These are phyloP conservation scores for Sebastes taczanowskii DNA, from an alignment of 2,797 vertebrate species.

Conservation along the genomic window DNA sequence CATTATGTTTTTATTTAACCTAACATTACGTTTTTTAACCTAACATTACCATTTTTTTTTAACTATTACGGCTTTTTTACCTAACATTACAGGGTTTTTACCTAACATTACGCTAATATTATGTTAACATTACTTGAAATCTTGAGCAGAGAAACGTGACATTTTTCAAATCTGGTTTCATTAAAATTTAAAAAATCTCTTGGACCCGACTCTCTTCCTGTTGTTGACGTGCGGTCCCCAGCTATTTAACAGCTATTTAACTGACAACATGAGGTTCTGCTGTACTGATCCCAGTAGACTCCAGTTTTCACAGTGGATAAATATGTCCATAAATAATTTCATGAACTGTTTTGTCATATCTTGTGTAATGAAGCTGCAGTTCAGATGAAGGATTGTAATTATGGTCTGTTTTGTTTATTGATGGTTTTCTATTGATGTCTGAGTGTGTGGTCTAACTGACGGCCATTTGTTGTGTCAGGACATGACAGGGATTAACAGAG, in stretches of 20 bases:
- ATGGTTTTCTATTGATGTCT: not conserved
- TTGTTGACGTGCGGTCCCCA: not conserved
- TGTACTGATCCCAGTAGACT: not conserved
- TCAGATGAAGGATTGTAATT: not conserved
- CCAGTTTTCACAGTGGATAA: not conserved
- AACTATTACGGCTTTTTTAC: not conserved
- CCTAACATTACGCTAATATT: no score
- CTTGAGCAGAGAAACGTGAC: not conserved
- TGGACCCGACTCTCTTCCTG: not conserved
- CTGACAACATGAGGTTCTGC: not conserved
- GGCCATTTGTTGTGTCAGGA: not conserved
- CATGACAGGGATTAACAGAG: not conserved
- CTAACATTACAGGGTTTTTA: not conserved
- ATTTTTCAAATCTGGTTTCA: not conserved
- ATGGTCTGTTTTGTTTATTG: not conserved
- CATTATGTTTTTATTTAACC: not conserved
- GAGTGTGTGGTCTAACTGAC: slow-evolving; percentile 2
- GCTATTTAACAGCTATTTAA: not conserved
- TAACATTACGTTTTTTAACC: not conserved
- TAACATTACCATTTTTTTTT: not conserved
- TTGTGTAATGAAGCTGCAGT: not conserved
- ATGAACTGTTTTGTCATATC: not conserved
- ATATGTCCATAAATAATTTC: not conserved
- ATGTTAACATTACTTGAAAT: no score
- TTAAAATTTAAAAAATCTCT: not conserved